phyloP scores from a whole-genome alignment of 2,888 invertebrate genomes.

The Conchocele bisecta region DNA sequence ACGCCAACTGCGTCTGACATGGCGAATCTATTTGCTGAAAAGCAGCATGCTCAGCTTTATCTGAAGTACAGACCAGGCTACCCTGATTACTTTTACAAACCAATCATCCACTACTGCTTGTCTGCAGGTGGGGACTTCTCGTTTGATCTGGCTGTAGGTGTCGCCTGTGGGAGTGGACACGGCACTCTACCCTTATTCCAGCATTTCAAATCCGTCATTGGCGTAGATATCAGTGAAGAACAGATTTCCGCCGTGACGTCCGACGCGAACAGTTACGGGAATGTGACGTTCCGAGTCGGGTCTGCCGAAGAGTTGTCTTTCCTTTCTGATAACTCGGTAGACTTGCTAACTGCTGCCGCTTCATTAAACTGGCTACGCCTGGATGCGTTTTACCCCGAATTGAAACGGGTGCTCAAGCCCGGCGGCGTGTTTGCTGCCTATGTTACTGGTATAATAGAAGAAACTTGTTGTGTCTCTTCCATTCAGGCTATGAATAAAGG shows the following conservation, averaged over 20 bases:
- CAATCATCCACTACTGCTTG: slow-evolving; percentile 54
- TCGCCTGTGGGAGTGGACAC: slow-evolving; percentile 85
- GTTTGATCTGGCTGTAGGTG: slow-evolving; percentile 81
- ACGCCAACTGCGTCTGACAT: too few species aligned
- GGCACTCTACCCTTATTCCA: slow-evolving; percentile 81
- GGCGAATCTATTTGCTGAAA: slow-evolving; percentile 51
- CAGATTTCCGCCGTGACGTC: slow-evolving; percentile 83
- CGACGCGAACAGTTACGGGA: slow-evolving; percentile 60
- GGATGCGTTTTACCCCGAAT: slow-evolving; percentile 82
- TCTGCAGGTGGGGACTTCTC: slow-evolving; percentile 15
- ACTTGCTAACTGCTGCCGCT: slow-evolving; percentile 82
- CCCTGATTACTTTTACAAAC: slow-evolving; percentile 47
- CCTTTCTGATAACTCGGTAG: slow-evolving; percentile 52
- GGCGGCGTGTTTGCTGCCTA: slow-evolving; percentile 81
- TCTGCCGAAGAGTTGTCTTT: slow-evolving; percentile 81
- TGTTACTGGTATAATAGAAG: slow-evolving; percentile 62
- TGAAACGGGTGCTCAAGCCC: slow-evolving; percentile 79
- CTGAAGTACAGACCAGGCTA: slow-evolving; percentile 63
- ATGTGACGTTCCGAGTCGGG: slow-evolving; percentile 72
- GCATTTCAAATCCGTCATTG: slow-evolving; percentile 83
- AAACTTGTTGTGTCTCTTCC: too few species aligned
- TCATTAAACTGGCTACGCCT: slow-evolving; percentile 84
- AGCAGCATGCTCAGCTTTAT: slow-evolving; percentile 58
- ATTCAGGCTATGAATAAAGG: too few species aligned
- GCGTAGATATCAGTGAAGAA: slow-evolving; percentile 82